A percentile compares a stretch with the other conserved stretches of the same genome.
These are phyloP conservation scores for Carcina quercana DNA, from an alignment of 2,888 invertebrate species.

Conservation along the genomic window DNA sequence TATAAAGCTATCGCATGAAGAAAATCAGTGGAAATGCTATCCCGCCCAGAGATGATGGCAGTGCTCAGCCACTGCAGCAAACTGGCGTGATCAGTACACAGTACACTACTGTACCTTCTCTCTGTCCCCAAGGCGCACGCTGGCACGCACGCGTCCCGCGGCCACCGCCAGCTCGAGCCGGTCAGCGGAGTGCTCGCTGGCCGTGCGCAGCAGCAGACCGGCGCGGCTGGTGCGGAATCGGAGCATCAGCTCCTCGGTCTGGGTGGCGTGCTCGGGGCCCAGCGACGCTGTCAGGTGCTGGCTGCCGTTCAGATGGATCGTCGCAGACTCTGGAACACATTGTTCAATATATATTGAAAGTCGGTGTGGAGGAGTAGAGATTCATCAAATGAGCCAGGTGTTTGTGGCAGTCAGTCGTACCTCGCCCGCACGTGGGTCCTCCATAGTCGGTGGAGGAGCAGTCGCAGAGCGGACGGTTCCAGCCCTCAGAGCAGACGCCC, in stretches of 20 bases:
- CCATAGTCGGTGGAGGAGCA: constrained; percentile 91
- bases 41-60: no score
- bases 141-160: constrained; percentile 86
- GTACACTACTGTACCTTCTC: constrained; percentile 86
- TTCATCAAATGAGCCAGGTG: no score
- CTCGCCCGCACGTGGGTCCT: constrained; percentile 93
- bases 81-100: no score
- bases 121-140: constrained; percentile 87
- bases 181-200: constrained; percentile 85
- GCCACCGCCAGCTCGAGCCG: constrained; percentile 90
- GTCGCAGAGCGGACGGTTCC: constrained; percentile 96
- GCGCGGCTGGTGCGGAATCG: constrained; percentile 89
- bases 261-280: constrained; percentile 84
- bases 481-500: constrained; percentile 92
- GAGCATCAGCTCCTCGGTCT: constrained; percentile 91
- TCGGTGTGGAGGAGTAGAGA: no score
- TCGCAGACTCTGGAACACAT: constrained; percentile 83
- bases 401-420: constrained; percentile 48
- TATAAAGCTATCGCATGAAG: no score
- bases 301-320: constrained; percentile 90
- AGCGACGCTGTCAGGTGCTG: constrained; percentile 88
- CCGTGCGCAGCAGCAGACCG: constrained; percentile 85
- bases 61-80: neutral
- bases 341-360: no score
- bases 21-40: no score